These are phyloP conservation scores for Callionymus lyra DNA, from an alignment of 2,113 vertebrate species.

Conservation along the genomic window DNA sequence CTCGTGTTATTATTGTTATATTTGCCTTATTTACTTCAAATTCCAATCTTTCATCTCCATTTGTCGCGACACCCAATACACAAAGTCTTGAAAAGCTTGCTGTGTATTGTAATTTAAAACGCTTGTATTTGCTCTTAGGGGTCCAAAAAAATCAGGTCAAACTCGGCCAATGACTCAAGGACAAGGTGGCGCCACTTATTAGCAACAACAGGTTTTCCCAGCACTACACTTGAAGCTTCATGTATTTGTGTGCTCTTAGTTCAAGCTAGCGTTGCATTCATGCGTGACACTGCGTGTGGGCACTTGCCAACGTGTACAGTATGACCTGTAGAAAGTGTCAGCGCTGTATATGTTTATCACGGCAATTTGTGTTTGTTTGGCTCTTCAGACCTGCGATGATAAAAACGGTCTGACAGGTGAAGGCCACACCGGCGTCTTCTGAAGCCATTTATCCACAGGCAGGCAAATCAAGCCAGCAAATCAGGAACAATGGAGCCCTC, in stretches of 20 bases:
- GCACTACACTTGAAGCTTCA: conserved; percentile 7
- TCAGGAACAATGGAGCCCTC: conserved; percentile 69
- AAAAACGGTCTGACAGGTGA: conserved; percentile 42
- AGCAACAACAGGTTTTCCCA: conserved; percentile 20
- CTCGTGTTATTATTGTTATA: no score
- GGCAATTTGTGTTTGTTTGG: conserved; percentile 41
- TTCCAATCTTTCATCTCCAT: no score
- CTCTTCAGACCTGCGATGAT: conserved; percentile 34
- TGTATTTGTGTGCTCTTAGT: conserved; percentile 2
- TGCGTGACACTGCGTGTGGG: not conserved
- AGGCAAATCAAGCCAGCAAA: conserved; percentile 66
- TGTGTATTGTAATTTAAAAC: no score
- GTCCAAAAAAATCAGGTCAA: no score
- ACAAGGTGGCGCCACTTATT: conserved; percentile 9
- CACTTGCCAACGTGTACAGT: conserved; percentile 4
- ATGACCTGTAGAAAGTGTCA: not conserved
- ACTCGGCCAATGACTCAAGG: no score
- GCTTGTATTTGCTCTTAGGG: no score
- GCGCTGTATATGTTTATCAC: conserved; percentile 23
- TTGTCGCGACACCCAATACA: no score
- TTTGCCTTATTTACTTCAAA: no score
- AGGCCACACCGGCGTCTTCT: conserved; percentile 33
- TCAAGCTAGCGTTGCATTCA: conserved; percentile 15
- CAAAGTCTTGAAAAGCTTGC: no score
- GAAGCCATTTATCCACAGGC: conserved; percentile 58